Base-by-base conservation (phyloP, 2,888 invertebrate genomes). In the Pemphredon lugubris region DNA sequence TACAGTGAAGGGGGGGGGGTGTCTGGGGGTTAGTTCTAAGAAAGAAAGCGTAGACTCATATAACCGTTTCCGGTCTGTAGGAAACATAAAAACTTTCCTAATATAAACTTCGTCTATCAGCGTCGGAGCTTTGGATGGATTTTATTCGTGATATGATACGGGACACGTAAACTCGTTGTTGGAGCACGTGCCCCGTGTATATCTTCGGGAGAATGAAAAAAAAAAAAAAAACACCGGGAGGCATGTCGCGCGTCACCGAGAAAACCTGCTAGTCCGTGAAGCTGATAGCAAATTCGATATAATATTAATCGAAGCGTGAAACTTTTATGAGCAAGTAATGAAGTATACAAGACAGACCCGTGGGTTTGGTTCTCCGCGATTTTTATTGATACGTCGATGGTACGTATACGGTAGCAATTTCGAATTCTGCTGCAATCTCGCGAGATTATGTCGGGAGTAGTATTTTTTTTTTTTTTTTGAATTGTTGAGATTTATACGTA, bases 21-120 rank as follows among this genome's bases (percentile, higher is more conserved):
- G 66, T 50, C 53, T 66, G n/a, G 2, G 18, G 9, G 23, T 40
- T 21, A 18, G 59, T 58, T 63, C 13, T 34, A 30, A 44, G 44
- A 20, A 44, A 66, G 64, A 68, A 68, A 66, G 54, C 50, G 44
- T 48, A 37, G 48, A 66, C 60, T 66, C 73, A 60, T 73, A 76
- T 77, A 75, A 83, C 70, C 75, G 64, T 74, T 77, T 78, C 73
- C 64, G 74, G 59, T 65, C 61, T 59, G 74, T 67, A 70, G 78
- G 68, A 82, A 79, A 80, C 77, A 78, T 84, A 84, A 85, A 84
- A 85, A 85, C 85, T 85, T 85, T 85, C 71, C 82, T 84, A 85
- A 85, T 85, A 85, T 84, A 85, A 85, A 85, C 80, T 85, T 85
- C 75, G 75, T 81, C 81, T 80, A 84, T 81, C 77, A 83, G 60